Evolutionary conservation across 2,888 invertebrate genomes (phyloP), one percentile per base, ranked within the genome.

Genomic region (Gonocerus acuteangulatus): DNA sequence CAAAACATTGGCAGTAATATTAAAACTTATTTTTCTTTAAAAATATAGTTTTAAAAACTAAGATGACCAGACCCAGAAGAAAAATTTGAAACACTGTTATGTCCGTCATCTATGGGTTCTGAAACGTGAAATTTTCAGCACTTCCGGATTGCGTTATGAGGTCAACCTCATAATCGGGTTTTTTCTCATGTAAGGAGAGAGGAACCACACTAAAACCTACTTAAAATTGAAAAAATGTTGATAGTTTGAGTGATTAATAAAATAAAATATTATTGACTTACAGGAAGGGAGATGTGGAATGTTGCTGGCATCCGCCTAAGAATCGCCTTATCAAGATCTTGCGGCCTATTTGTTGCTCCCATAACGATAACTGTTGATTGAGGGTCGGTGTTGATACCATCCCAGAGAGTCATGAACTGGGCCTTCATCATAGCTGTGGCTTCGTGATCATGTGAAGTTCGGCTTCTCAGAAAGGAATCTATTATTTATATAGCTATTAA

Each of bases 351-450:
- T 1, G 97, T 99, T 0, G 99, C 99, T 70, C 92, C 99, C 92
- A 99, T 93, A 22, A 99, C 86, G 71, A 91, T 89, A 36, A 91
- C 89, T 0, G 87, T 87, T 69, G 89, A 87, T 56, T 80, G 78
- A 1, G 85, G 80, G 74, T 94, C 91, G 0, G 95, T 95, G 71
- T 87, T 87, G 62, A 99, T 81, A 0, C 99, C 99, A 76, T 99
- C 99, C 99, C 97, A 99, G 66, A 95, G 79, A 69, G 93, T 94
- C 96, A 99, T 96, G 76, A 99, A 99, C 78, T 97, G 96, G 0
- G 97, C 95, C 78, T 99, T 99, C 89, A 99, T 96, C 95, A 97
- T 97, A 18, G 95, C 95, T 0, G 97, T 97, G 0, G 95, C 95
- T 76, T 99, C 99, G 74, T 99, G 97, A 75, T 99, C 97, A 71